A percentile compares a stretch with the other conserved stretches of the same genome.
These are phyloP conservation scores for Troides helena DNA, from an alignment of 2,888 invertebrate genomes.

Conservation along the genomic window DNA sequence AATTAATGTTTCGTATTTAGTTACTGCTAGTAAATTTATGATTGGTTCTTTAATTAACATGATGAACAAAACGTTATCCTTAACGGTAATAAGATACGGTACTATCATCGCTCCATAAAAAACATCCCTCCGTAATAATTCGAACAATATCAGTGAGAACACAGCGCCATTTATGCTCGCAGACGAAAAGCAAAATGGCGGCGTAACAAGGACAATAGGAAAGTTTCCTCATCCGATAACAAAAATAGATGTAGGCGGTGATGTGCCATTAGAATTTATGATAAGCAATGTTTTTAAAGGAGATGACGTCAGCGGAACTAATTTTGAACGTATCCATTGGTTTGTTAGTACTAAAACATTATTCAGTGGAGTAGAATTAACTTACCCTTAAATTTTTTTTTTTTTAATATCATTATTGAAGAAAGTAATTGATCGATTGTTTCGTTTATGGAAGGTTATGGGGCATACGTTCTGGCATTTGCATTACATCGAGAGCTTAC, in stretches of 20 bases:
- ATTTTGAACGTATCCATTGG: neutral
- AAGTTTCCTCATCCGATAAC: slow-evolving; percentile 6
- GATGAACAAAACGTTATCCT: slow-evolving; percentile 3
- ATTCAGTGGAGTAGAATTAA: neutral
- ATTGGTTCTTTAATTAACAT: too few relatives aligned
- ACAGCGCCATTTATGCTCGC: slow-evolving; percentile 10
- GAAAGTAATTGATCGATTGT: too few relatives aligned
- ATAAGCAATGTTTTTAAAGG: slow-evolving; percentile 5
- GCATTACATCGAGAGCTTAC: too few relatives aligned
- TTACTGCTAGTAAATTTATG: neutral
- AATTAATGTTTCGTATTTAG: neutral
- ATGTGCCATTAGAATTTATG: slow-evolving; percentile 1
- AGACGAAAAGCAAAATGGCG: slow-evolving; percentile 4
- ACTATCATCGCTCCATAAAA: slow-evolving; percentile 6
- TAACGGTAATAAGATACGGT: slow-evolving; percentile 5
- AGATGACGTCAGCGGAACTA: neutral
- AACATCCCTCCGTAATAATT: slow-evolving; percentile 7
- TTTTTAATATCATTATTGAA: too few relatives aligned
- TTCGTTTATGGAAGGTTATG: too few relatives aligned
- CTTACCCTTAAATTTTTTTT: too few relatives aligned
- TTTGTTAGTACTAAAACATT: neutral
- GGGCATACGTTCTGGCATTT: too few relatives aligned
- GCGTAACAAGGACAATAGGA: slow-evolving; percentile 10
- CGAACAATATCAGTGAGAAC: slow-evolving; percentile 11
- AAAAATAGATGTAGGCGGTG: slow-evolving; percentile 1